Evolutionary conservation across 2,113 vertebrate species (phyloP), one percentile per base, ranked within the genome.

Genomic region (Colius striatus): DNA sequence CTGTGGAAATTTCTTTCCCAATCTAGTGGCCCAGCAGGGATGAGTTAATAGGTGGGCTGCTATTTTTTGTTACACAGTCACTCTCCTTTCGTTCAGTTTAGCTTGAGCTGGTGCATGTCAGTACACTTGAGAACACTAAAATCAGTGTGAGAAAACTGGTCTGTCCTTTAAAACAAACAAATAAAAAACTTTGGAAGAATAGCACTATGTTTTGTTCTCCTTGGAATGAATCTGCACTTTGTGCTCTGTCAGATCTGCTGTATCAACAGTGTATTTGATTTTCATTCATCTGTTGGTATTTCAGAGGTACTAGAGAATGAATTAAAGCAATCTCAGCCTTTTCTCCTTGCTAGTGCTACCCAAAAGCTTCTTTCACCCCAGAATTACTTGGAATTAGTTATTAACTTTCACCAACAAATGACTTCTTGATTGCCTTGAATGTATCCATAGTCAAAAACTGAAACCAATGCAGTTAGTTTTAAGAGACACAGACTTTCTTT

Each of bases 1-100:
- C 89, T 95, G 87, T 60, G 85, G 73, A 71, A 80, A 88, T 85
- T 83, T 95, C 82, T 90, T 92, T 91, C 60, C 30, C 94, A 94
- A 91, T 94, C 89, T 76, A 54, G 66, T 74, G 83, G 63, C 68
- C 51, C 88, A 87, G 87, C 63, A 88, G 75, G 90, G 60, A 48
- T 80, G 63, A 70, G n/a, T 96, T 87, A 77, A 88, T 87, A 87
- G 84, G 60, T 76, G 76, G 84, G 63, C 60, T 94, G 86, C 63
- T 92, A 80, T 77, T 80, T 95, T 95, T 77, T 94, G 50, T 84
- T 86, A 78, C 21, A 41, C 20, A 76, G 43, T 36, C 36, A 57
- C 74, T 90, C 55, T 82, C 26, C 41, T 82, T 92, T 87, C 30
- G 51, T 76, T 85, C n/a, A 62, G 41, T 91, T 92, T 74, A 68